Evolutionary conservation across 2,888 invertebrate species (phyloP), one percentile per base, ranked within the genome.

Genomic region (Chloromyia formosa): DNA sequence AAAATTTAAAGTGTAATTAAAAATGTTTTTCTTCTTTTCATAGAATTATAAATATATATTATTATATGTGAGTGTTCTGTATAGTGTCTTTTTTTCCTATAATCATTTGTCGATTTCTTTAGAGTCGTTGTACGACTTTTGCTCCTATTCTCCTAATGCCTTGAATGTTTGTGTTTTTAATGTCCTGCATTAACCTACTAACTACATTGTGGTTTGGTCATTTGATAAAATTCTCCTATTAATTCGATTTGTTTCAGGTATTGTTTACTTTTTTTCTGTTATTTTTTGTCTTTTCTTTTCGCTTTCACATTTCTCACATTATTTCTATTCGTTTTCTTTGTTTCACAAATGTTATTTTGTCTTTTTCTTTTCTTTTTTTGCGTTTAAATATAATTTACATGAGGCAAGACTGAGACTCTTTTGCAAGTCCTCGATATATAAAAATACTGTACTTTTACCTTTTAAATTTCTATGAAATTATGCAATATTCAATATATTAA

Each of bases 361-460:
- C n/a, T n/a, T n/a, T n/a, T n/a, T n/a, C n/a, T n/a, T 16, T 62
- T 35, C n/a, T 23, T 54, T 72, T 14, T 18, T 58, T 7, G 27
- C 7, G 27, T 4, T 35, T 35, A 2, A 4, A 35, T 53, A 42
- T 49, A 64, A 64, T 54, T 76, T 74, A 74, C 61, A 73, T 72
- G 68, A 76, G 76, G 76, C 76, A 76, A 76, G 76, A 76, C 60
- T 66, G 73, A 73, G 60, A 69, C 74, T 35, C 49, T 49, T 62
- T 61, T 61, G 73, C 18, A 72, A 66, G 75, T 62, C 40, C 68
- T 72, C 62, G 27, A 64, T 20, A 76, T 76, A 76, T 73, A 76
- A 76, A 76, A 76, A 76, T 76, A 76, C 76, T 76, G 74, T 76
- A 73, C 72, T 73, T 72, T 72, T 76, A 68, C 66, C 68, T 66